phyloP scores from a whole-genome alignment of 2,888 invertebrate genomes.

The Pseudococcus longispinus region DNA sequence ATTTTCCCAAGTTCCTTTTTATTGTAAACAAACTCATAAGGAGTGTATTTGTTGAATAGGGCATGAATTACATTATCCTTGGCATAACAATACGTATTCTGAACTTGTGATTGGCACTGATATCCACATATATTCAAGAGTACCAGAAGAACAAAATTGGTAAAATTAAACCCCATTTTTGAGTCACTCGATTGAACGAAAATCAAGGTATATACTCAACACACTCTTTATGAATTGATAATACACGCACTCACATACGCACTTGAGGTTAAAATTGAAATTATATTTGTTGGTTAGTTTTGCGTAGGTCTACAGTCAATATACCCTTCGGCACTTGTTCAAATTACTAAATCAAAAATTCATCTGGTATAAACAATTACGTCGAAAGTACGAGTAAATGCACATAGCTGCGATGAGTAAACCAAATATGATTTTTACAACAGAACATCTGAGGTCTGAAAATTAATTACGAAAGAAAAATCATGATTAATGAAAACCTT shows the following conservation, averaged over 20 bases:
- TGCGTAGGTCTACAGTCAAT: background rate
- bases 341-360: conserved; percentile 21
- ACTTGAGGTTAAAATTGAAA: background rate
- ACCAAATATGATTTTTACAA: background rate
- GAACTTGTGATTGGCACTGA: background rate
- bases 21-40: background rate
- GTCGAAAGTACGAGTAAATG: background rate
- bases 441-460: background rate
- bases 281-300: background rate
- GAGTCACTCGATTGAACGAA: background rate
- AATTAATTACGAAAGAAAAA: background rate
- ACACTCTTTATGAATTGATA: background rate
- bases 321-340: background rate
- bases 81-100: background rate
- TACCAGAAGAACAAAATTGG: background rate
- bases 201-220: background rate
- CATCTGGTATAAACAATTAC: background rate
- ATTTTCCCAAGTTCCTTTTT: background rate
- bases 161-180: background rate
- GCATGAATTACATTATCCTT: background rate
- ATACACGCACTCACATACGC: background rate
- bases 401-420: background rate
- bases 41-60: conserved; percentile 3
- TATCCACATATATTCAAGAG: background rate
- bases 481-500: background rate